Conservation (phyloP, 1,140 invertebrate species). For the Lasioglossum albipes region DNA sequence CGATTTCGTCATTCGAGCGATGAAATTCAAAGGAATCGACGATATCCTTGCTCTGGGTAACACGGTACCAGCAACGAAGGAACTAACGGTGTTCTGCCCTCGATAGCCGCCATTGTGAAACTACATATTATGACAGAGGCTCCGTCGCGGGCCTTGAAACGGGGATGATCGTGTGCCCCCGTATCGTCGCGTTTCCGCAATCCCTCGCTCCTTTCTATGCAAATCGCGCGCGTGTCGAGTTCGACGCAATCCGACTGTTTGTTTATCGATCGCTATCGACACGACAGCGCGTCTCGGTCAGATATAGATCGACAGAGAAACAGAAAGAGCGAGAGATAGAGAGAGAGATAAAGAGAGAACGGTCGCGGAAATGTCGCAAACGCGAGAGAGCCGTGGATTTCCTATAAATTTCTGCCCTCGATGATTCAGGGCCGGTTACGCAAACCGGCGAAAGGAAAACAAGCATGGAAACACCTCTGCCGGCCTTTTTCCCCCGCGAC, state of each 20-base stretch:
- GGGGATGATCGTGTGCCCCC: constrained; percentile 10
- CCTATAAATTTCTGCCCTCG: constrained; percentile 30
- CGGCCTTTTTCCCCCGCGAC: constrained; percentile 4
- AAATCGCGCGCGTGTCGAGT: constrained; percentile 33
- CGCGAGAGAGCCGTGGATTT: constrained; percentile 3
- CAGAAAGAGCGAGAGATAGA: too few relatives aligned
- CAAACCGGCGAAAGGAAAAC: constrained; percentile 20
- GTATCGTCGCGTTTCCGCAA: constrained; percentile 46
- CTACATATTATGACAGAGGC: constrained; percentile 77
- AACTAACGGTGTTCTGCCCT: constrained; percentile 79
- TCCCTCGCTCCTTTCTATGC: constrained; percentile 49
- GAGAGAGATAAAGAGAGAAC: too few relatives aligned
- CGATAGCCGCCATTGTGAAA: constrained; percentile 78
- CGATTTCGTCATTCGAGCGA: not conserved
- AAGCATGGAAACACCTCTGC: not conserved
- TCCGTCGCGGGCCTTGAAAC: constrained; percentile 68
- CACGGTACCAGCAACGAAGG: constrained; percentile 72
- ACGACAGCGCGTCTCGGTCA: constrained; percentile 2
- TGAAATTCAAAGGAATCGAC: not conserved
- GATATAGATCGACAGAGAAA: constrained; percentile 31
- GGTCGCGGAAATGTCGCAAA: constrained; percentile 37
- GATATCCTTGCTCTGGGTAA: constrained; percentile 52
- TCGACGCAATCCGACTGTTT: constrained; percentile 23
- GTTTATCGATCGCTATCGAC: constrained; percentile 52
- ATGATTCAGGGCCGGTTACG: constrained; percentile 49